Base-by-base conservation (phyloP, 1,140 invertebrate genomes). In the Drosophila dunni region DNA sequence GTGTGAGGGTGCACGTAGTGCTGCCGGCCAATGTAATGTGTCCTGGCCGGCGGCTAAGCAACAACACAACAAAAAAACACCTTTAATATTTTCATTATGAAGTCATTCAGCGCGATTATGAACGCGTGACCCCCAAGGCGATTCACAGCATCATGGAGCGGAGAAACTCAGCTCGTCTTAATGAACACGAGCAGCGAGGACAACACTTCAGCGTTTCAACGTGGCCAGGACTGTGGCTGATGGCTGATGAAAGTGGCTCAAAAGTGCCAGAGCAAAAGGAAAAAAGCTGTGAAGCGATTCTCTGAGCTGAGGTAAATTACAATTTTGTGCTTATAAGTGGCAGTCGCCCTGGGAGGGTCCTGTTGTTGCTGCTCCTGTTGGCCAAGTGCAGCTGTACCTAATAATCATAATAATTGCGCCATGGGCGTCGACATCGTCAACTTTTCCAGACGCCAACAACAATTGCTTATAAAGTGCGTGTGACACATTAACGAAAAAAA, bases 41-140 rank as follows among this genome's bases (percentile, higher is more conserved):
- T 78, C 79, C 73, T 83, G 79, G 70, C 83, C 79, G 76, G 11
- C 71, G 50, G 50, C 50, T 50, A 58, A 44, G 38, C 66, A 69
- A 20, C 64, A 75, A 70, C 67, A 83, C 44, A 76, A 67, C 84
- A 88, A 78, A 81, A 81, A 88, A 88, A 83, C 84, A 88, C 85
- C 86, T 90, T 90, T 90, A 89, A 90, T 90, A 90, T 90, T 90
- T 90, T 90, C 86, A 90, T 90, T 90, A 90, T 85, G 86, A 86
- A 90, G 85, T 90, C 85, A 90, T 90, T 90, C 73, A 70, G 78
- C 78, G 84, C 84, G 81, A 90, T 89, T 89, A 90, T 89, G 84
- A 89, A 80, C 78, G 84, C 84, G 84, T 88, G 83, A 88, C 83
- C 83, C 83, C 83, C 83, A 62, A 88, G 83, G 84, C 84, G 83